Base-by-base conservation (phyloP, 2,797 vertebrate species). In the Neostethus bicornis region DNA sequence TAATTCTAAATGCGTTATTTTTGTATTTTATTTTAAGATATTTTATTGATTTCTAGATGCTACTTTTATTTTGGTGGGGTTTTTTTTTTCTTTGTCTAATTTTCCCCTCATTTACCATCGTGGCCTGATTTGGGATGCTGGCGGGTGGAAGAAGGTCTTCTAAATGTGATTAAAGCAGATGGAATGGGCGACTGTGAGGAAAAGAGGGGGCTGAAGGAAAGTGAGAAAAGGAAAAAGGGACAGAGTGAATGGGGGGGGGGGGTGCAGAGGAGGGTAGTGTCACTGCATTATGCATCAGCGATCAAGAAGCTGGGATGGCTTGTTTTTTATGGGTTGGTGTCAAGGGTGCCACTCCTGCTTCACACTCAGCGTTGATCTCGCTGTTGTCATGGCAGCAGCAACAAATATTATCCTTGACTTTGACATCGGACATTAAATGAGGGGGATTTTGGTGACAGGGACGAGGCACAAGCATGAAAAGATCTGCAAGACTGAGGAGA, bases 351-450 rank as follows among this genome's bases (percentile, higher is more conserved):
- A 70, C 80, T 81, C 71, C 70, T 70, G 65, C 69, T 66, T 75
- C 72, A 56, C 69, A 42, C 79, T 79, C 48, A 17, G 47, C 62
- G 57, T 73, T 37, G 42, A 79, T 68, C 66, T 58, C 57, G 61
- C 77, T 42, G 86, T 87, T 85, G 66, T 85, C 82, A 87, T 87
- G 83, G 86, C 84, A 84, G 81, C 85, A 56, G 77, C 76, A 55
- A 66, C 80, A 84, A 80, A 77, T 81, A 80, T 77, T 78, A 75
- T 51, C 56, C 49, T 63, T 28, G 65, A 78, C 64, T 80, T 54
- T 79, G 85, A 85, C 71, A 59, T 67, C 71, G 49, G 56, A 57
- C 71, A 51, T 61, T 31, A 58, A 73, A 68, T 67, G 73, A 72
- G 25, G 58, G 63, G 60, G 19, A 70, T 65, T 28, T 47, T 43